Conservation (phyloP, 2,797 vertebrate genomes). For the Rhyacichthys aspro region DNA sequence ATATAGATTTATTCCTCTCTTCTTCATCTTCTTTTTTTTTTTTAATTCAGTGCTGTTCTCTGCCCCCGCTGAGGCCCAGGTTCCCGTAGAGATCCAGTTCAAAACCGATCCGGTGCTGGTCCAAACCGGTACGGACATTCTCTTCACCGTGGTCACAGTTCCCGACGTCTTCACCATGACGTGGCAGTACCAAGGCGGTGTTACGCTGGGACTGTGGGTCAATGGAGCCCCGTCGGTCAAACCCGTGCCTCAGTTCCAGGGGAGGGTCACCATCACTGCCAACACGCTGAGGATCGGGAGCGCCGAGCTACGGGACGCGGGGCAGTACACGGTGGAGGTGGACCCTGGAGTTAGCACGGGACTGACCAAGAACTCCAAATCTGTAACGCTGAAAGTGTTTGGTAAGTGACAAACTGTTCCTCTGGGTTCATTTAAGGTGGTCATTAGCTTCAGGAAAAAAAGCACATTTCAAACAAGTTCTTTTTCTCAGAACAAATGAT, state of each 20-base stretch:
- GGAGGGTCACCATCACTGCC: slow-evolving; percentile 67
- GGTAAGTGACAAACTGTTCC: slow-evolving; percentile 68
- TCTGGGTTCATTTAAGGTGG: too few species aligned
- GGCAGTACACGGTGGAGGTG: slow-evolving; percentile 74
- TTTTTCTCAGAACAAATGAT: too few species aligned
- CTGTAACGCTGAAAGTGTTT: slow-evolving; percentile 72
- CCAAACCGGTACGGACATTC: slow-evolving; percentile 45
- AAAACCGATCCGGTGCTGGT: slow-evolving; percentile 65
- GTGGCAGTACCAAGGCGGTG: slow-evolving; percentile 60
- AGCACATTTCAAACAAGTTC: too few species aligned
- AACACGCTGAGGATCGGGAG: slow-evolving; percentile 68
- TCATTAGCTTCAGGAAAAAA: too few species aligned
- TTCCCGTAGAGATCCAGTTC: slow-evolving; percentile 69
- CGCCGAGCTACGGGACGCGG: slow-evolving; percentile 67
- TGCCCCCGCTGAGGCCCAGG: slow-evolving; percentile 56
- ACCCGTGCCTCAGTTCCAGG: slow-evolving; percentile 56
- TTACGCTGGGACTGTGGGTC: slow-evolving; percentile 66
- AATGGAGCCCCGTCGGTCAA: neutral
- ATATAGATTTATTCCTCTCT: slow-evolving; percentile 33
- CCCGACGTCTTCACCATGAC: slow-evolving; percentile 55
- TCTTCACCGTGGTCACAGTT: slow-evolving; percentile 67
- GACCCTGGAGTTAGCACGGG: slow-evolving; percentile 51
- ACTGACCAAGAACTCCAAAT: slow-evolving; percentile 54
- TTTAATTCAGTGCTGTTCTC: slow-evolving; percentile 45
- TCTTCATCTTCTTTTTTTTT: too few species aligned